These are phyloP conservation scores for Oceanodroma leucorhoa DNA, from an alignment of 2,797 vertebrate genomes.

Conservation along the genomic window DNA sequence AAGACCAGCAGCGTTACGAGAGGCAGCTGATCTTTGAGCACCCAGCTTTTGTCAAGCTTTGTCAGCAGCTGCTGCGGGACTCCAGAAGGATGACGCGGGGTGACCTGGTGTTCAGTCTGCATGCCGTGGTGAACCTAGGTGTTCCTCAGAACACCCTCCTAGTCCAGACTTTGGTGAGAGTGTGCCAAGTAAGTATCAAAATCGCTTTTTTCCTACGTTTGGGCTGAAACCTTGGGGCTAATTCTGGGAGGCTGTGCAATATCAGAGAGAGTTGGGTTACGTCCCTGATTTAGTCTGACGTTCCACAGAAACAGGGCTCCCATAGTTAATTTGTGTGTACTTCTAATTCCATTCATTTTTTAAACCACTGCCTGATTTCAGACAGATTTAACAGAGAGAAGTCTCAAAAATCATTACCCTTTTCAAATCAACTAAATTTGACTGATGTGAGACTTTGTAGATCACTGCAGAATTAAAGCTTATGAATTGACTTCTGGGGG, in stretches of 20 bases:
- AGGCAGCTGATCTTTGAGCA: slow-evolving; percentile 84
- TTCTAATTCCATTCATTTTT: background rate
- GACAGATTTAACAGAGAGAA: background rate
- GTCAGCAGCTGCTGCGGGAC: slow-evolving; percentile 70
- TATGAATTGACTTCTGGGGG: background rate
- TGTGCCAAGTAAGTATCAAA: slow-evolving; percentile 81
- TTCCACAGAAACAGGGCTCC: background rate
- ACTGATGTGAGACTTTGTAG: background rate
- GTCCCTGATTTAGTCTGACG: background rate
- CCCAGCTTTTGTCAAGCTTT: slow-evolving; percentile 75
- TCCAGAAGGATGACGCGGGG: slow-evolving; percentile 57
- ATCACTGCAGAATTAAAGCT: background rate
- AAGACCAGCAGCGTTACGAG: slow-evolving; percentile 80
- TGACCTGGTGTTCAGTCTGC: slow-evolving; percentile 78
- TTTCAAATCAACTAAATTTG: background rate
- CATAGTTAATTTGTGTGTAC: background rate
- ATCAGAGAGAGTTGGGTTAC: background rate
- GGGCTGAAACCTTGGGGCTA: rapidly evolving
- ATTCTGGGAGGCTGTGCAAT: background rate
- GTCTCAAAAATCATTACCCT: background rate
- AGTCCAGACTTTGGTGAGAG: slow-evolving; percentile 85
- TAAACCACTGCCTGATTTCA: background rate
- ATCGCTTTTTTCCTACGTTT: background rate
- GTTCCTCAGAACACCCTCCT: slow-evolving; percentile 83
- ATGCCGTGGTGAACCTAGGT: slow-evolving; percentile 80